A percentile compares a stretch with the other conserved stretches of the same genome.
phyloP scores from a whole-genome alignment of 1,140 invertebrate species.

The Calephelis virginiensis region DNA sequence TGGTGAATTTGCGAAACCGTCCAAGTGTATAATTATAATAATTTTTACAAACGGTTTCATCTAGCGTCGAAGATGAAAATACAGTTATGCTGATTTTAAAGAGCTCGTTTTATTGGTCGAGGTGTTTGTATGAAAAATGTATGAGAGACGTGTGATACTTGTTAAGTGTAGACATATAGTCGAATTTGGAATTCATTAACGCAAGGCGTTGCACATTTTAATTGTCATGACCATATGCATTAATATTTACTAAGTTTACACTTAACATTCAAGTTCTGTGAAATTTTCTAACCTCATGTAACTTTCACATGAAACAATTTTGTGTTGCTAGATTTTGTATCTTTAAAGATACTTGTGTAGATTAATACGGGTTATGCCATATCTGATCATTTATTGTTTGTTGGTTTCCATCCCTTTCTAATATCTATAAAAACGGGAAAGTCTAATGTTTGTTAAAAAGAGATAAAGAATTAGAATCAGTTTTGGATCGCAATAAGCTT shows the following conservation, averaged over 20 bases:
- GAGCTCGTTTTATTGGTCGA: slow-evolving; percentile 40
- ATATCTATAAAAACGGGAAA: too few relatives aligned
- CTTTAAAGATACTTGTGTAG: slow-evolving; percentile 44
- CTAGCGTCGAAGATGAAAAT: slow-evolving; percentile 7
- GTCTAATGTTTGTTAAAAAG: too few relatives aligned
- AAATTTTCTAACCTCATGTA: slow-evolving; percentile 51
- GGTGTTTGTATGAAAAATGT: slow-evolving; percentile 26
- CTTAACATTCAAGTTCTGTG: slow-evolving; percentile 25
- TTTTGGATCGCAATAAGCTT: too few relatives aligned
- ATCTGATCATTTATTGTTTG: neutral
- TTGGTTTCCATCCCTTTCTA: neutral
- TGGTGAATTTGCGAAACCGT: too few relatives aligned
- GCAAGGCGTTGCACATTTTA: slow-evolving; percentile 49
- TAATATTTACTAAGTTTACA: slow-evolving; percentile 41
- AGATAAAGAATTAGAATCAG: too few relatives aligned
- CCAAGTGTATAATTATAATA: slow-evolving; percentile 1
- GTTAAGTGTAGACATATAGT: slow-evolving; percentile 51
- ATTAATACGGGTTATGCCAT: neutral
- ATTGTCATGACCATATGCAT: slow-evolving; percentile 41
- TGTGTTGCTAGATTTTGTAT: slow-evolving; percentile 49
- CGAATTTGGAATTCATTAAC: slow-evolving; percentile 53
- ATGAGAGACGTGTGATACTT: slow-evolving; percentile 56
- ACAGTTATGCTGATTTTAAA: neutral
- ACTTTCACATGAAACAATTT: slow-evolving; percentile 53
- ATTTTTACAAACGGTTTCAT: slow-evolving; percentile 15